Evolutionary conservation across 2,888 invertebrate genomes (phyloP).

Genomic region (Ptychoptera contaminata): DNA sequence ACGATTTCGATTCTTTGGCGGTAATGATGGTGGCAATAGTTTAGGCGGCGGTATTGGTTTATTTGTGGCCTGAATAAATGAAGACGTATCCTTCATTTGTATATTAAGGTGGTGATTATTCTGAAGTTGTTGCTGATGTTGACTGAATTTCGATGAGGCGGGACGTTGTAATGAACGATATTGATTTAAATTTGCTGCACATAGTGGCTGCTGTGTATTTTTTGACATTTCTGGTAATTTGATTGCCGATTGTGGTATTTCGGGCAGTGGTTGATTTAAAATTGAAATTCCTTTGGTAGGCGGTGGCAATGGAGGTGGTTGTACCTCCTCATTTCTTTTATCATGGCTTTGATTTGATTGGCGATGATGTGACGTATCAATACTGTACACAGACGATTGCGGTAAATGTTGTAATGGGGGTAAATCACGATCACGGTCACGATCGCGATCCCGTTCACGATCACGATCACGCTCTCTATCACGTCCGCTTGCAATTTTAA

Average conservation of each 20-base stretch:
- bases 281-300: conserved; percentile 22
- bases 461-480: no score
- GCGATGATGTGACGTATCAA: conserved; percentile 19
- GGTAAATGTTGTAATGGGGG: conserved; percentile 17
- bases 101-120: conserved; percentile 10
- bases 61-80: conserved; percentile 1
- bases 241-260: conserved; percentile 20
- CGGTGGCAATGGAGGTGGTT: conserved; percentile 5
- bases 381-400: conserved; percentile 30
- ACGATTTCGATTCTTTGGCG: conserved; percentile 30
- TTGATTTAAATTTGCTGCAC: conserved; percentile 34
- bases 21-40: conserved; percentile 24
- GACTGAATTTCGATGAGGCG: conserved; percentile 18
- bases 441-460: no score
- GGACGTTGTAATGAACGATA: conserved; percentile 44
- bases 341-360: neutral
- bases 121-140: conserved; percentile 10
- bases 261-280: conserved; percentile 31
- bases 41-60: conserved; percentile 5
- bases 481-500: neutral
- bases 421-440: no score
- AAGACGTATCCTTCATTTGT: conserved; percentile 9
- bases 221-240: conserved; percentile 18
- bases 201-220: conserved; percentile 29
- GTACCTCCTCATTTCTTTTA: conserved; percentile 7